Percentiles rank a stretch among this genome's conserved stretches.
Conservation (phyloP, 1,140 invertebrate genomes). For the Ceratina calcarata region DNA sequence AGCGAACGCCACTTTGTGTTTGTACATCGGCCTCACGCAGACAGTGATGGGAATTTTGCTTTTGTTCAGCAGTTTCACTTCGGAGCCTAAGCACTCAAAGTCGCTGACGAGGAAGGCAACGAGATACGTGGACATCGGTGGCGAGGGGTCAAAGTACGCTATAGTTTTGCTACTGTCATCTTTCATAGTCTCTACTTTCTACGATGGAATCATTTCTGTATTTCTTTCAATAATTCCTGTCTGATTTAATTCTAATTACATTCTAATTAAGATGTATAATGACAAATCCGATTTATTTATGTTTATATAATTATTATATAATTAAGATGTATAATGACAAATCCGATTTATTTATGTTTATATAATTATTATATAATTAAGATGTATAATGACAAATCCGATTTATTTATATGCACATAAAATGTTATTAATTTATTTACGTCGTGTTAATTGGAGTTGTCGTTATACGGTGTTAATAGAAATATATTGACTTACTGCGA, state of each 20-base stretch:
- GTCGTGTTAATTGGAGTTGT: background rate
- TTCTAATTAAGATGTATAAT: no score
- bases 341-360: no score
- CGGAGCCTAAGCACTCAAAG: constrained; percentile 83
- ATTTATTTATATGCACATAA: no score
- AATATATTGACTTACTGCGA: constrained; percentile 6
- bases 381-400: no score
- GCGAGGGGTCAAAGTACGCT: constrained; percentile 85
- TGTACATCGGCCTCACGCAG: constrained; percentile 86
- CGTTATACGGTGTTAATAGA: no score
- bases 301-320: no score
- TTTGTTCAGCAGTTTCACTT: constrained; percentile 27
- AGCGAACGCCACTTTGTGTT: constrained; percentile 89
- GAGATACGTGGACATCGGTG: constrained; percentile 92
- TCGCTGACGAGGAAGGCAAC: constrained; percentile 89
- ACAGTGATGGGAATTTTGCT: constrained; percentile 82
- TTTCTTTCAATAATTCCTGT: background rate
- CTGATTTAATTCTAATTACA: background rate
- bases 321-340: no score
- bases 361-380: no score
- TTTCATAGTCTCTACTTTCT: constrained; percentile 81
- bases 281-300: no score
- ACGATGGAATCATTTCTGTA: background rate
- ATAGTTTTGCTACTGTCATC: constrained; percentile 82
- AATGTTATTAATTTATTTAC: background rate